phyloP scores from a whole-genome alignment of 2,113 vertebrate genomes.

The Pantherophis guttatus region DNA sequence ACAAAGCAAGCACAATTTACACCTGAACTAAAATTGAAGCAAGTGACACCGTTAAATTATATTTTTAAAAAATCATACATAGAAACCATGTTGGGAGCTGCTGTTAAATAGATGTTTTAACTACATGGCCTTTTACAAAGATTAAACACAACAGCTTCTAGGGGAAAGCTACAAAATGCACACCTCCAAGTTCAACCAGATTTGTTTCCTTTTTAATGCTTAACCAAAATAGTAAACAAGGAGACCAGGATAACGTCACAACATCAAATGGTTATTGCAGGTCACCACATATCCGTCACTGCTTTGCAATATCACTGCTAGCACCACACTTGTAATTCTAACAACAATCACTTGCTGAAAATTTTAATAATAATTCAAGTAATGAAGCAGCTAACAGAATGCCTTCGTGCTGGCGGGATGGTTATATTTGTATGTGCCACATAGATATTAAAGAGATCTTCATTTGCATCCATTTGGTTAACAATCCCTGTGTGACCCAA shows the following conservation, averaged over 20 bases:
- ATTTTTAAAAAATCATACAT: not conserved
- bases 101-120: slow-evolving; percentile 27
- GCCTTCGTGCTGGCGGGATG: not conserved
- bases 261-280: not conserved
- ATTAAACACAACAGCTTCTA: not conserved
- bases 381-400: not conserved
- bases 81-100: not conserved
- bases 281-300: not conserved
- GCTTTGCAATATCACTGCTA: not conserved
- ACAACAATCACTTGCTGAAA: not conserved
- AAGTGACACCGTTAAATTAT: not conserved
- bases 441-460: not conserved
- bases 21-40: slow-evolving; percentile 21
- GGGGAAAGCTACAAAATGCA: not conserved
- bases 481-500: not conserved
- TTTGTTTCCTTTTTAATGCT: not conserved
- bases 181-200: not conserved
- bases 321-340: not conserved
- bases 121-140: not conserved
- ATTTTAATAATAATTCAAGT: not conserved
- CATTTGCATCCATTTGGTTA: not conserved
- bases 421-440: not conserved
- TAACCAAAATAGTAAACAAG: not conserved
- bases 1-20: slow-evolving; percentile 29
- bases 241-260: not conserved